Base-by-base conservation (phyloP, 2,888 invertebrate genomes). In the Alcis repandata region DNA sequence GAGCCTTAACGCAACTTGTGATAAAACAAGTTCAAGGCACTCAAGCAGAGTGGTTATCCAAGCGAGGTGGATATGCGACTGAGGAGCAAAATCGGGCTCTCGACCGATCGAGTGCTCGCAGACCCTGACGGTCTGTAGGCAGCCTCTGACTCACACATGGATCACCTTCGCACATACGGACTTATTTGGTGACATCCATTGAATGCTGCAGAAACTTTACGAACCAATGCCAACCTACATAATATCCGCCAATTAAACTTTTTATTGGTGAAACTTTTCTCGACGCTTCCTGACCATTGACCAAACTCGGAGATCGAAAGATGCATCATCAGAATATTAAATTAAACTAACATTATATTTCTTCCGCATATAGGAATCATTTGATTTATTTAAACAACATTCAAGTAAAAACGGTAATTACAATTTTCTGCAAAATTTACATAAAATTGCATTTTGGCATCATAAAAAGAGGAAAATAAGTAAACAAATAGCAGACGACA, bases 121-220 rank as follows among this genome's bases (percentile, higher is more conserved):
- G 73, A 69, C 61, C 67, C 79, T 80, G 86, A 82, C 85, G 85
- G 83, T 82, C 78, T 78, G 79, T 78, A 87, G 73, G 74, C 77
- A 69, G 64, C 58, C 64, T 74, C 81, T 91, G 91, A 91, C 81
- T 91, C 92, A 92, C 78, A 81, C 80, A 82, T 63, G 48, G 89
- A 88, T 93, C 89, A 91, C 92, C 92, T 93, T 92, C 91, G 85
- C 76, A 75, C 79, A 82, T 86, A 88, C 87, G 89, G 89, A 92
- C 92, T 85, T 93, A 93, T 93, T 93, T 92, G 92, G 92, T 78
- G 88, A 90, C 88, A 87, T 84, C 88, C 83, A 75, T 82, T 81
- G 83, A 85, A 86, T 87, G 85, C 87, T 87, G 79, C 78, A 84
- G 83, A 83, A 84, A 80, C 80, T 76, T 73, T 75, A 79, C 75